phyloP scores from a whole-genome alignment of 2,888 invertebrate genomes.

The Cartodere bifasciata region DNA sequence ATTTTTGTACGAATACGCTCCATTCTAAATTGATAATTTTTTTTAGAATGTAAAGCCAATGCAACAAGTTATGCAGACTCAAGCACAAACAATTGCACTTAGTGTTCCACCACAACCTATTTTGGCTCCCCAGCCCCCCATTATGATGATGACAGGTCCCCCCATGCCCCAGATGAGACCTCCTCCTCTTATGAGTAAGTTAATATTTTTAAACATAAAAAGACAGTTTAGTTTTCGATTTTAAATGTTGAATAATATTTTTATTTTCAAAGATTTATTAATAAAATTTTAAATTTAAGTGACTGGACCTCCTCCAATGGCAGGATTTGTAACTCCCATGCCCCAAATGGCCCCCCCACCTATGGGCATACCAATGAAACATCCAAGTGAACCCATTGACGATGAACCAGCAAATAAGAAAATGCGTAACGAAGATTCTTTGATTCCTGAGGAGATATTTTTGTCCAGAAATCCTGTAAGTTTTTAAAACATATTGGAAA shows the following conservation, averaged over 20 bases:
- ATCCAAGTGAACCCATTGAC: conserved; percentile 41
- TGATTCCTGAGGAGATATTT: conserved; percentile 82
- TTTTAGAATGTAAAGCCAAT: conserved; percentile 33
- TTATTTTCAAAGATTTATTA: background rate
- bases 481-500: conserved; percentile 5
- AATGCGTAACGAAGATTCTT: conserved; percentile 79
- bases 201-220: too few species aligned
- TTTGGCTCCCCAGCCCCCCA: conserved; percentile 38
- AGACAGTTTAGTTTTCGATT: conserved; percentile 4
- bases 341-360: conserved; percentile 28
- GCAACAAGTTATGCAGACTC: conserved; percentile 38
- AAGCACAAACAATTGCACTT: conserved; percentile 35
- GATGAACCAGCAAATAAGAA: conserved; percentile 85
- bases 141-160: conserved; percentile 51
- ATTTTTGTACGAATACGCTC: too few species aligned
- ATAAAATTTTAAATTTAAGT: conserved; percentile 19
- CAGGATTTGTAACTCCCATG: conserved; percentile 35
- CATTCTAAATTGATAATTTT: conserved; percentile 2
- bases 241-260: conserved; percentile 5
- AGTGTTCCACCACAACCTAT: conserved; percentile 38
- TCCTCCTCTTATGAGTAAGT: conserved; percentile 44
- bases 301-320: conserved; percentile 38
- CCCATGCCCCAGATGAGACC: conserved; percentile 45
- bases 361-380: conserved; percentile 37
- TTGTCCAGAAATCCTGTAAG: conserved; percentile 51